Evolutionary conservation across 2,888 invertebrate species (phyloP).

Genomic region (Dicyrtoma fusca): DNA sequence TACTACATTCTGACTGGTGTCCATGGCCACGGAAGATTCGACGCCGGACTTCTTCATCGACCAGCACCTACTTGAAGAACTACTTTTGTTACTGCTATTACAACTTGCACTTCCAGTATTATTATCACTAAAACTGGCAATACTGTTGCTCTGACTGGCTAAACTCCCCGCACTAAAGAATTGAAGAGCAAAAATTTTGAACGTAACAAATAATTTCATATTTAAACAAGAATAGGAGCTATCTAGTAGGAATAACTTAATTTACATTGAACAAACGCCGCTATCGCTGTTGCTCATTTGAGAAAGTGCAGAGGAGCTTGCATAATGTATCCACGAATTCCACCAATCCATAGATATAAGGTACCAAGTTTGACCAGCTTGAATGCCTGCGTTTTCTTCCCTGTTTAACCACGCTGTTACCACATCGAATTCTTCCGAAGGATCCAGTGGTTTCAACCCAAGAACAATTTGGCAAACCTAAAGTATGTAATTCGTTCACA

Average conservation of each 20-base stretch:
- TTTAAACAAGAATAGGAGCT: not conserved
- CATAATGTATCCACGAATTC: conserved; percentile 76
- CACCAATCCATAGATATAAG: conserved; percentile 85
- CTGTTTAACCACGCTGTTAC: conserved; percentile 81
- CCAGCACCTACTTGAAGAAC: conserved; percentile 44
- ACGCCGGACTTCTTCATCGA: conserved; percentile 47
- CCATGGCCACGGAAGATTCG: conserved; percentile 52
- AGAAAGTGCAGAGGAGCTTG: conserved; percentile 45
- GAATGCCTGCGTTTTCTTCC: conserved; percentile 72
- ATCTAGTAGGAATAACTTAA: not conserved
- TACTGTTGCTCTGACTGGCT: conserved; percentile 50
- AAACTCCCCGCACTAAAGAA: conserved; percentile 45
- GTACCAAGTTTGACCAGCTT: conserved; percentile 87
- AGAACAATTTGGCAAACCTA: conserved; percentile 83
- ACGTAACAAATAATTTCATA: not conserved
- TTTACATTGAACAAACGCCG: conserved; percentile 56
- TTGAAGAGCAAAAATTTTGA: not conserved
- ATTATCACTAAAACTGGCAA: conserved; percentile 42
- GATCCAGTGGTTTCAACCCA: conserved; percentile 78
- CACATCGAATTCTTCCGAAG: conserved; percentile 80
- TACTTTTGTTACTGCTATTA: conserved; percentile 8
- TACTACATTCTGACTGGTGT: conserved; percentile 54
- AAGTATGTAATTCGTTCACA: not conserved
- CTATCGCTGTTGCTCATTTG: conserved; percentile 55
- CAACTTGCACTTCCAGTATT: conserved; percentile 28